These are phyloP conservation scores for Musca domestica DNA, from an alignment of 1,140 invertebrate genomes.

Conservation along the genomic window DNA sequence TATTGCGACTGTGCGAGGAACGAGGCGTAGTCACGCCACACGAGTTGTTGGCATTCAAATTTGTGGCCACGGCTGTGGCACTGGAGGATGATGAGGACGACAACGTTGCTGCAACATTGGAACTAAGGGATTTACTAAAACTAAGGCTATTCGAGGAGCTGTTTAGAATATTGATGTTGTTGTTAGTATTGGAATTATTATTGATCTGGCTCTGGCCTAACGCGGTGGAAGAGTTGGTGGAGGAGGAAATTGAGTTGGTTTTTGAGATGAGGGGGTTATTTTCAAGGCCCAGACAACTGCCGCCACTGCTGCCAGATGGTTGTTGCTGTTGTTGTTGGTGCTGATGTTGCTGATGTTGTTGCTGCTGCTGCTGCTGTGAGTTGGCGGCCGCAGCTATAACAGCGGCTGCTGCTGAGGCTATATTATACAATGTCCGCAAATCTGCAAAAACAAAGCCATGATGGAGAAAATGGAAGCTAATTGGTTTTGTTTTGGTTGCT, in stretches of 20 bases:
- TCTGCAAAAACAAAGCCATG: constrained; percentile 46
- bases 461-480: constrained; percentile 20
- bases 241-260: too few species aligned
- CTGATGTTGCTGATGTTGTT: constrained; percentile 3
- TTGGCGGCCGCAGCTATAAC: constrained; percentile 37
- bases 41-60: constrained; percentile 29
- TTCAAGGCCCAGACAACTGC: too few species aligned
- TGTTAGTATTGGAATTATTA: not conserved
- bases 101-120: constrained; percentile 30
- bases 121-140: not conserved
- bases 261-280: not conserved
- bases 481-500: constrained; percentile 4
- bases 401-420: constrained; percentile 47
- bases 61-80: not conserved
- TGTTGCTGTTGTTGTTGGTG: constrained; percentile 9
- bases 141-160: not conserved
- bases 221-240: too few species aligned
- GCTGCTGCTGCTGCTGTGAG: not conserved
- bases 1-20: constrained; percentile 20
- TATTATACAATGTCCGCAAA: constrained; percentile 53
- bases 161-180: constrained; percentile 6
- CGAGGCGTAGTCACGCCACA: not conserved
- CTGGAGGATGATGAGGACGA: constrained; percentile 20
- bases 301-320: not conserved
- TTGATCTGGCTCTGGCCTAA: not conserved